Base-by-base conservation (phyloP, 92 coral and sea anemone species). In the Muricea muricata region DNA sequence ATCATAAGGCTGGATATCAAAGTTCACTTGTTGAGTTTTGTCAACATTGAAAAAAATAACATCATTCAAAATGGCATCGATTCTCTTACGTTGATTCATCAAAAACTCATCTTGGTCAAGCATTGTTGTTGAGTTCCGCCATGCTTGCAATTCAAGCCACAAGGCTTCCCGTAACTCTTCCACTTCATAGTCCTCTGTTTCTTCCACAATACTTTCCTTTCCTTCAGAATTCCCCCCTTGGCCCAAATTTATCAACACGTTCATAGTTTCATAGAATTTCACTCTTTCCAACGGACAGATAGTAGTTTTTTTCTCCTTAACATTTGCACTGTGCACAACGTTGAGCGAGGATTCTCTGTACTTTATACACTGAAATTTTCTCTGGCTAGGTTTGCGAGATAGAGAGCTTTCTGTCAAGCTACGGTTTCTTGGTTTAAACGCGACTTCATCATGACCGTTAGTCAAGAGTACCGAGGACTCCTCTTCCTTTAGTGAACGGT, bases 131-230 rank as follows among this genome's bases (percentile, higher is more conserved):
- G 87, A 91, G 15, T 92, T 93, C 46, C 92, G 96, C 98, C 98
- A 95, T 2, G 98, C 97, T 73, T 94, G 94, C 20, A 95, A 79
- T 54, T 95, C 98, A 57, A 95, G 87, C 98, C 98, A 95, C 60
- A 95, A 56, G 1, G 97, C 97, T 80, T 91, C 95, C 0, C 91
- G 85, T 40, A 87, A 78, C 69, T 91, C 83, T 41, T 78, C 93
- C 0, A 95, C 87, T 78, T 95, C 93, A 89, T 92, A 95, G 35
- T 89, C 89, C 70, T 91, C 93, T 33, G 82, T 89, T 48, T 95
- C 98, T 45, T 91, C 97, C 18, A 26, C 83, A 29, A 0, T 42
- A 29, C 58, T 78, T 2, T 78, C 83, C 55, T 41, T 78, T 0
- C 48, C 46, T 40, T 78, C 83, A 1, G 83, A 0, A 29, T 58